Conservation (phyloP, 2,797 vertebrate genomes). For the Siniperca undulata region DNA sequence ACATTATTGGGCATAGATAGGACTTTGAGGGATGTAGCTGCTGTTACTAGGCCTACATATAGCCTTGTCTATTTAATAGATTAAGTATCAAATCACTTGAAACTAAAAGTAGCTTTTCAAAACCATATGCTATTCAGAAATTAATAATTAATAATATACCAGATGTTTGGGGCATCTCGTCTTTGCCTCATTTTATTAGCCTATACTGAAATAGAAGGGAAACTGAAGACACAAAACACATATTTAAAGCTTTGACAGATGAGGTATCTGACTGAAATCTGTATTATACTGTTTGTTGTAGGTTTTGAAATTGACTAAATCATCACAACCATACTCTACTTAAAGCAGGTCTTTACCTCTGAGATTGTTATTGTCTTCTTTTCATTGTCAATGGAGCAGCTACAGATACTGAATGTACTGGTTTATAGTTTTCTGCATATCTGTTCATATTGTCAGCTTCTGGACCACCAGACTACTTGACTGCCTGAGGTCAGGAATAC, state of each 20-base stretch:
- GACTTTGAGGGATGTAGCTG: background rate
- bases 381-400: background rate
- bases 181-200: background rate
- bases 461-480: background rate
- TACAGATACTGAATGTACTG: background rate
- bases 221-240: background rate
- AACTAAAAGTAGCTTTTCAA: background rate
- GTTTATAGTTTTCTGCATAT: background rate
- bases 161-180: background rate
- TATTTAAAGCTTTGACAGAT: background rate
- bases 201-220: background rate
- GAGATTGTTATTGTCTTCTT: background rate
- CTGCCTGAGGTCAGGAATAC: slow-evolving; percentile 17
- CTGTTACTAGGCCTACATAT: fast-evolving
- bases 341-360: background rate
- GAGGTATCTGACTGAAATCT: background rate
- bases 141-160: background rate
- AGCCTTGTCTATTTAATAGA: background rate
- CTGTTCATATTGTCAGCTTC: background rate
- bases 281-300: background rate
- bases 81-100: background rate
- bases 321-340: background rate
- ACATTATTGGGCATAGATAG: background rate
- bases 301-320: background rate
- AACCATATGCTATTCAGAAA: background rate